phyloP scores from a whole-genome alignment of 1,140 invertebrate species.

The Euglossa dilemma region DNA sequence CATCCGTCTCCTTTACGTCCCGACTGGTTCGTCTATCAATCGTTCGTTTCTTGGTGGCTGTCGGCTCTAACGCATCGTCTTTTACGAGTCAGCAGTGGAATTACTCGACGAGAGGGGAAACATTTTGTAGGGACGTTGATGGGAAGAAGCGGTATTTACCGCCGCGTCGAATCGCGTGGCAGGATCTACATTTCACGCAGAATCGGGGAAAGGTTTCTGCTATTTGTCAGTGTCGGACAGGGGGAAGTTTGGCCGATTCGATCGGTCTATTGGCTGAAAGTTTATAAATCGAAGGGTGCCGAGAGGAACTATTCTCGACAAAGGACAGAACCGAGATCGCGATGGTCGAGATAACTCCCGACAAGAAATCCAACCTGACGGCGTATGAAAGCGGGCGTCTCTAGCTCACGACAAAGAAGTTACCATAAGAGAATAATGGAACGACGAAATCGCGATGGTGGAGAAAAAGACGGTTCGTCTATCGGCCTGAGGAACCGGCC shows the following conservation, averaged over 20 bases:
- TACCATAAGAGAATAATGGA: background rate
- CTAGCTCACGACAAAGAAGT: background rate
- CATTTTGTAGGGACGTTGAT: background rate
- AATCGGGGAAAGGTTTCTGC: background rate
- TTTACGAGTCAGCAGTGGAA: background rate
- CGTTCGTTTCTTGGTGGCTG: background rate
- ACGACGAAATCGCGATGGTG: too few species aligned
- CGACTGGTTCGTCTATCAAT: background rate
- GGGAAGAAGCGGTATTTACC: conserved; percentile 5
- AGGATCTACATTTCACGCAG: background rate
- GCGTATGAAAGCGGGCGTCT: background rate
- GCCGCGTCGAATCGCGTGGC: background rate
- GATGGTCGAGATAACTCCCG: background rate
- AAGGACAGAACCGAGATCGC: background rate
- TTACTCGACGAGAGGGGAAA: background rate
- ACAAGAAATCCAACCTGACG: background rate
- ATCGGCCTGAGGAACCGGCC: background rate
- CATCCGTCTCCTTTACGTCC: background rate
- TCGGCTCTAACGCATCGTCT: background rate
- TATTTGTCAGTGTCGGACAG: conserved; percentile 11
- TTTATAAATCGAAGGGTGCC: conserved; percentile 4
- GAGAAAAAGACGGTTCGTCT: background rate
- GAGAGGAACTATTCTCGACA: background rate
- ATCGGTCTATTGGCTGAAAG: background rate
- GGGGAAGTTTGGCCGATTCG: background rate